These are phyloP conservation scores for Ennomos quercinarius DNA, from an alignment of 2,888 invertebrate genomes.

Conservation along the genomic window DNA sequence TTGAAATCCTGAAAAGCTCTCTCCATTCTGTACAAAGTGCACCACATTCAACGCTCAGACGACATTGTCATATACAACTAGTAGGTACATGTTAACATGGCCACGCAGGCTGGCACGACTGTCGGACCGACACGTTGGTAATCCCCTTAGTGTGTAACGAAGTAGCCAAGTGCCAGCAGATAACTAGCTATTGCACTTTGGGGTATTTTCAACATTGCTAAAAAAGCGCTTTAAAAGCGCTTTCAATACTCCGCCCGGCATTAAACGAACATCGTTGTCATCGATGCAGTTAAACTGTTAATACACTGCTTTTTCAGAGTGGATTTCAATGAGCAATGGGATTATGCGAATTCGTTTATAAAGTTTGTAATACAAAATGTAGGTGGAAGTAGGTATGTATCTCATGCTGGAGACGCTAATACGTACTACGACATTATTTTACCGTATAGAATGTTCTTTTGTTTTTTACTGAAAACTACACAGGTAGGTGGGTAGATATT, in stretches of 20 bases:
- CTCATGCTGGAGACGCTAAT: too few species aligned
- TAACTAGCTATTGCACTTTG: constrained; percentile 66
- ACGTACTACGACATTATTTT: too few species aligned
- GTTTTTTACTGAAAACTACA: too few species aligned
- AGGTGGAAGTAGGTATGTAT: neutral
- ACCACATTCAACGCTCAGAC: constrained; percentile 21
- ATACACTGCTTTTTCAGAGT: constrained; percentile 18
- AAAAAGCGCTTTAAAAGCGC: constrained; percentile 29
- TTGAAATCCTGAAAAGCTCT: constrained; percentile 27
- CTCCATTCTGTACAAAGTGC: constrained; percentile 24
- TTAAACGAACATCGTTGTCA: constrained; percentile 21
- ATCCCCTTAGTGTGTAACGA: constrained; percentile 76
- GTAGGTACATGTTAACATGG: constrained; percentile 48
- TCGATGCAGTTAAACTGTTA: constrained; percentile 23
- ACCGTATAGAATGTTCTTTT: too few species aligned
- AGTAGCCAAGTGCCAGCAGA: constrained; percentile 63
- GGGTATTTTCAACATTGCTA: constrained; percentile 44
- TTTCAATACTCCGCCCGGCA: constrained; percentile 13
- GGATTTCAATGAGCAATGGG: constrained; percentile 19
- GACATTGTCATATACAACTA: constrained; percentile 32
- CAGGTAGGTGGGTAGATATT: too few species aligned
- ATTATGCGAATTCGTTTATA: constrained; percentile 14
- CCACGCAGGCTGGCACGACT: constrained; percentile 41
- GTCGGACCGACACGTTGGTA: constrained; percentile 51
- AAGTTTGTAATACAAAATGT: neutral